These are phyloP conservation scores for Halcyon chelicuti DNA, from an alignment of 2,797 vertebrate genomes.

Conservation along the genomic window DNA sequence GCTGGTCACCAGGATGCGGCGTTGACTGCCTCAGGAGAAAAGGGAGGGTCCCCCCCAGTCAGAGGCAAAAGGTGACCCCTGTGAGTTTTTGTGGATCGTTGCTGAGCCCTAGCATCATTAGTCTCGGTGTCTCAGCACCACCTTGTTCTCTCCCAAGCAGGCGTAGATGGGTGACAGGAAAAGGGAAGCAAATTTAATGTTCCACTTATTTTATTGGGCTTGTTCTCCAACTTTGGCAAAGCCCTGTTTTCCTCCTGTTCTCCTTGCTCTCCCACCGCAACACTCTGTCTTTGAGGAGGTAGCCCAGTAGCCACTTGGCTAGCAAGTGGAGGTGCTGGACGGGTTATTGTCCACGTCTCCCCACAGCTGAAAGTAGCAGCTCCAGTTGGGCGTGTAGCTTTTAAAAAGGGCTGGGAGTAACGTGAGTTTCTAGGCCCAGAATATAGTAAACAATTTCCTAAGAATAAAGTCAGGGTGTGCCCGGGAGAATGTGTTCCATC, in stretches of 20 bases:
- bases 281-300: neutral
- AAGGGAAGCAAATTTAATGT: neutral
- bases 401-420: neutral
- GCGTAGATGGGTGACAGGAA: neutral
- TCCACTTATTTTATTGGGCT: neutral
- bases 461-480: neutral
- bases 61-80: rapidly evolving
- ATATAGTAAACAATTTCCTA: neutral
- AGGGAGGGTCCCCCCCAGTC: neutral
- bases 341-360: neutral
- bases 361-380: neutral
- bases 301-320: neutral
- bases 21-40: neutral
- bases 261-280: neutral
- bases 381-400: neutral
- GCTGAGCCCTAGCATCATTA: neutral
- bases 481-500: neutral
- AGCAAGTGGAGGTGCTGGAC: neutral
- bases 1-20: neutral
- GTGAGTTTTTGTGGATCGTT: neutral
- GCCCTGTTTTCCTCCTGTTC: neutral
- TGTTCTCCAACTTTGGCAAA: neutral
- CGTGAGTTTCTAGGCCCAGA: neutral
- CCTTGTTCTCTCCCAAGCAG: neutral
- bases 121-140: neutral